Conservation (phyloP, 2,888 invertebrate genomes). For the Mesoligia furuncula region DNA sequence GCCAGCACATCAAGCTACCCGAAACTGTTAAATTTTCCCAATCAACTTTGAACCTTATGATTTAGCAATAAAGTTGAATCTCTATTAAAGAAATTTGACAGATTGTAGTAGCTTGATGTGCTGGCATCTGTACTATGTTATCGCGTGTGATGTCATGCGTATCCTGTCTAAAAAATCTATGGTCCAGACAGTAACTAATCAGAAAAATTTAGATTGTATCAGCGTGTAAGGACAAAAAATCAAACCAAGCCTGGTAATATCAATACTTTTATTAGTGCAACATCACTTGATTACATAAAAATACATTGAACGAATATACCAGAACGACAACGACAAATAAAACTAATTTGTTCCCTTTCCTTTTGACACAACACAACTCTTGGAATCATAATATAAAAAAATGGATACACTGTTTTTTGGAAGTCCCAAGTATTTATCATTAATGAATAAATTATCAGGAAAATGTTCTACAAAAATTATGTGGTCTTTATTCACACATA, state of each 20-base stretch:
- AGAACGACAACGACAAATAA: constrained; percentile 44
- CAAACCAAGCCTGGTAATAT: constrained; percentile 41
- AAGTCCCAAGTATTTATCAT: constrained; percentile 1
- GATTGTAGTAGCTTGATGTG: too few relatives aligned
- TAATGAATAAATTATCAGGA: background rate
- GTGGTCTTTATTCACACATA: background rate
- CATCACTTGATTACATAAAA: constrained; percentile 73
- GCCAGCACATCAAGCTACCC: too few relatives aligned
- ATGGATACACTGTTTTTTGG: background rate
- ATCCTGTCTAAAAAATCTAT: background rate
- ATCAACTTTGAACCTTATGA: too few relatives aligned
- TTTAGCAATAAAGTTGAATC: too few relatives aligned
- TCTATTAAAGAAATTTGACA: too few relatives aligned
- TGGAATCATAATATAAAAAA: constrained; percentile 1
- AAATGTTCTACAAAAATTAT: background rate
- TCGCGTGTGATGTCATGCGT: background rate
- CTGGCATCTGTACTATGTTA: too few relatives aligned
- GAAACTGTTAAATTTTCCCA: too few relatives aligned
- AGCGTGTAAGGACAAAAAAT: constrained; percentile 12
- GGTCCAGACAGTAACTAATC: background rate
- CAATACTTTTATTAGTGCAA: constrained; percentile 76
- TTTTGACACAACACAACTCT: constrained; percentile 9
- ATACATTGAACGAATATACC: constrained; percentile 60
- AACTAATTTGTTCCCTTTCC: constrained; percentile 58
- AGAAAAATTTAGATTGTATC: background rate